Evolutionary conservation across 2,113 vertebrate species (phyloP), one percentile per base, ranked within the genome.

Genomic region (Narcine bancroftii): DNA sequence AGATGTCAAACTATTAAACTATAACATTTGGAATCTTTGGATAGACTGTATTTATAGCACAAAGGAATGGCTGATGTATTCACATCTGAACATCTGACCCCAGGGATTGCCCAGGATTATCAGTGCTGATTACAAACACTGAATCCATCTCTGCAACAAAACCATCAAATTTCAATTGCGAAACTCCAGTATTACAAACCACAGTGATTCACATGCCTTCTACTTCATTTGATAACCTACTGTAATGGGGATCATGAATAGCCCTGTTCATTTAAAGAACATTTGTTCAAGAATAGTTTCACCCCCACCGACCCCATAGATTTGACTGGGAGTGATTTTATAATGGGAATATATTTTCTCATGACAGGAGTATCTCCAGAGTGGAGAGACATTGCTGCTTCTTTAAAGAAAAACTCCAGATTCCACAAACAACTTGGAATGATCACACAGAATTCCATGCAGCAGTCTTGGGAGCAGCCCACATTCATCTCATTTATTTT

Each of bases 241-340:
- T 47, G 36, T 91, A 91, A 71, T 71, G 66, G 89, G 65, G 65
- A 91, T 36, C 24, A 39, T 69, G 63, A 91, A 91, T 91, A 42
- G 63, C 89, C 87, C 69, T 69, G 63, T 45, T 69, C 89, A 91
- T 91, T 91, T 91, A 91, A 91, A 91, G 89, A 71, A 91, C 89
- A 91, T 69, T 91, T 91, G 65, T 65, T 69, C 36, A 91, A 47
- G 60, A 66, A 66, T 60, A 53, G 89, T 45, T 89, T 91, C 87
- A 66, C 65, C 65, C 53, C 89, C n/a, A n/a, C n/a, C n/a, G n/a
- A n/a, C n/a, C n/a, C 89, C 45, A 91, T 47, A 42, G 63, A 15
- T 45, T 69, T 91, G 69, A 91, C n/a, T 71, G 39, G 60, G 39
- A 91, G 39, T 71, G 65, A 71, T 71, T 47, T 5, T 9, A 91